Evolutionary conservation across 2,113 vertebrate species (phyloP), one percentile per base, ranked within the genome.

Genomic region (Corythornis madagascariensis): DNA sequence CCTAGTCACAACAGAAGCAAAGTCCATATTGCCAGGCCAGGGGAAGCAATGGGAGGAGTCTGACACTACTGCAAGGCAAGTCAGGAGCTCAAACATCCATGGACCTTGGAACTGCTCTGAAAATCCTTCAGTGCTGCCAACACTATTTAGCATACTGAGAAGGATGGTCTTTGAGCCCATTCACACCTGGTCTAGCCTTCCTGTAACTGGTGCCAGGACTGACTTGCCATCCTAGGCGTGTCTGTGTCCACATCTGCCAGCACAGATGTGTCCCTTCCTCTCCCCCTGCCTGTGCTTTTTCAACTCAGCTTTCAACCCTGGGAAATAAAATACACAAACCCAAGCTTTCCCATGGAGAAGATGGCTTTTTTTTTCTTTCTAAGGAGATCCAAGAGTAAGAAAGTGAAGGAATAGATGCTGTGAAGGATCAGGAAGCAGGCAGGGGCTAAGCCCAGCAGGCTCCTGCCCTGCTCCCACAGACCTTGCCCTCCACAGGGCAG

Each of bases 51-150:
- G 29, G 65, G 55, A 95, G 70, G 42, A 86, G 43, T 21, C 52
- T 40, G 40, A 72, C 75, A 57, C 60, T 33, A 75, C 48, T 52
- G 48, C 26, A 60, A 83, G 25, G 40, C 75, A 77, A 75, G 38
- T n/a, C 60, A 75, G 42, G 70, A 87, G 28, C 63, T 79, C 74
- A 63, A 59, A 59, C 7, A 4, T 26, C 63, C 38, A 29, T 0
- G 15, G 59, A 90, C 83, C 55, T 90, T 89, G 77, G 66, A 96
- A 87, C 25, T 21, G 79, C 48, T 70, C 70, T 50, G 71, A 92
- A 93, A 93, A 90, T 63, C 57, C 53, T 88, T 65, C 4, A 61
- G 67, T 24, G 70, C 63, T 79, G 31, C 2, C 1, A 78, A 90
- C 21, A 17, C 2, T 45, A 22, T 75, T 69, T 78, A 63, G 61